Evolutionary conservation across 1,140 invertebrate species (phyloP).

Genomic region (Cydia fagiglandana): DNA sequence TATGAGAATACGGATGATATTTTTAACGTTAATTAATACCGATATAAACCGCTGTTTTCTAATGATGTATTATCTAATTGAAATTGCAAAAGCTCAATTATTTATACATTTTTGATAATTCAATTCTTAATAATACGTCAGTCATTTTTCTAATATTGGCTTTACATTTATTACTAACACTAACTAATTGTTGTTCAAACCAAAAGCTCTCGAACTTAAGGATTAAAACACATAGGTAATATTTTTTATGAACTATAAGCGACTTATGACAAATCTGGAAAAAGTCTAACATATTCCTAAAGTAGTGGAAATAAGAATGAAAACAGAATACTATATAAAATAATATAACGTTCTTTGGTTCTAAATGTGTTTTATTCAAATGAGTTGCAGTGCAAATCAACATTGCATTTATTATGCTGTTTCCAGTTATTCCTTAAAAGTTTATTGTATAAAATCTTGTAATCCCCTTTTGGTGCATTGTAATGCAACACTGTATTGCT

Average conservation of each 20-base stretch:
- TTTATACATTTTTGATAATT: no score
- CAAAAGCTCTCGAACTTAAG: slow-evolving; percentile 6
- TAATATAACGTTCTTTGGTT: not conserved
- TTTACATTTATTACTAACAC: slow-evolving; percentile 24
- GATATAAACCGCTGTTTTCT: no score
- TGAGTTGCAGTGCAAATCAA: slow-evolving; percentile 24
- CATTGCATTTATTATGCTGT: slow-evolving; percentile 23
- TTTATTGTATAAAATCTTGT: slow-evolving; percentile 9
- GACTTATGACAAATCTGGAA: not conserved
- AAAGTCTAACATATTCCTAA: not conserved
- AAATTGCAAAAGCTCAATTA: no score
- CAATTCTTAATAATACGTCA: not conserved
- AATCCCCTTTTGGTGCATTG: slow-evolving; percentile 37
- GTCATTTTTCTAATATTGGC: not conserved
- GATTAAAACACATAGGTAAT: slow-evolving; percentile 13
- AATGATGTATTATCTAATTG: no score
- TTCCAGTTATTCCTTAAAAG: slow-evolving; percentile 25
- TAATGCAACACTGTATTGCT: slow-evolving; percentile 45
- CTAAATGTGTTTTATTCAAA: not conserved
- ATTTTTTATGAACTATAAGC: not conserved
- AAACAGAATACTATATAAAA: not conserved
- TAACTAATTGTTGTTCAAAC: slow-evolving; percentile 26
- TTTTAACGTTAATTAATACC: no score
- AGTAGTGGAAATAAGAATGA: not conserved
- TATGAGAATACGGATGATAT: no score